Percentiles rank a stretch among this genome's conserved stretches.
phyloP scores from a whole-genome alignment of 2,797 vertebrate genomes.

The Hipposideros larvatus region DNA sequence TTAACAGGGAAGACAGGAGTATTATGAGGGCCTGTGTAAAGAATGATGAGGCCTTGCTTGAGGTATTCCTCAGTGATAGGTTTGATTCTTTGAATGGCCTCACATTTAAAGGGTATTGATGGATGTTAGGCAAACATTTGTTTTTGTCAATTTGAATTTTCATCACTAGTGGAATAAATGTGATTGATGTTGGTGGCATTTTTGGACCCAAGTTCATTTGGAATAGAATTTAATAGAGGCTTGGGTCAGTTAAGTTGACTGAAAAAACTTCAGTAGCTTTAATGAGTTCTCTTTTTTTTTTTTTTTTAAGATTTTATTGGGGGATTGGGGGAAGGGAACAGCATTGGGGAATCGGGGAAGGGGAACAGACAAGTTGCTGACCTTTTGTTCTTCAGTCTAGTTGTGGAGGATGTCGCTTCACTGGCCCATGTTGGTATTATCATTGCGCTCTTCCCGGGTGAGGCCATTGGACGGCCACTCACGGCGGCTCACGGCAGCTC shows the following conservation, averaged over 20 bases:
- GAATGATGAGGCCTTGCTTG: not conserved
- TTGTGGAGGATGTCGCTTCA: too few relatives aligned
- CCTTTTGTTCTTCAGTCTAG: too few relatives aligned
- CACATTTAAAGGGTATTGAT: not conserved
- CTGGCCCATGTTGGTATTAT: too few relatives aligned
- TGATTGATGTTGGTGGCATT: not conserved
- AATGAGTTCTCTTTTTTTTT: not conserved
- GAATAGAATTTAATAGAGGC: not conserved
- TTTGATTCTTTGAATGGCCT: not conserved
- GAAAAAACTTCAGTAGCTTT: not conserved
- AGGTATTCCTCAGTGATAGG: not conserved
- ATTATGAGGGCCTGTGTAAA: not conserved
- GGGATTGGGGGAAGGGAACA: too few relatives aligned
- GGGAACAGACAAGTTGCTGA: too few relatives aligned
- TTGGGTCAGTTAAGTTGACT: not conserved
- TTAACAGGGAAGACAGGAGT: not conserved
- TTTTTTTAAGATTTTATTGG: too few relatives aligned
- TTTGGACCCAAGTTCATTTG: not conserved
- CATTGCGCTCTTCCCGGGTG: too few relatives aligned
- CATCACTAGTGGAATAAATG: not conserved
- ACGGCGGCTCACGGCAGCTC: too few relatives aligned
- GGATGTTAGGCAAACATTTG: not conserved
- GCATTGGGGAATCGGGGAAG: too few relatives aligned
- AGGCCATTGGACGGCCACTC: too few relatives aligned
- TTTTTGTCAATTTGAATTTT: not conserved